phyloP scores from a whole-genome alignment of 2,888 invertebrate genomes.

The Hipparchia sbordonii region DNA sequence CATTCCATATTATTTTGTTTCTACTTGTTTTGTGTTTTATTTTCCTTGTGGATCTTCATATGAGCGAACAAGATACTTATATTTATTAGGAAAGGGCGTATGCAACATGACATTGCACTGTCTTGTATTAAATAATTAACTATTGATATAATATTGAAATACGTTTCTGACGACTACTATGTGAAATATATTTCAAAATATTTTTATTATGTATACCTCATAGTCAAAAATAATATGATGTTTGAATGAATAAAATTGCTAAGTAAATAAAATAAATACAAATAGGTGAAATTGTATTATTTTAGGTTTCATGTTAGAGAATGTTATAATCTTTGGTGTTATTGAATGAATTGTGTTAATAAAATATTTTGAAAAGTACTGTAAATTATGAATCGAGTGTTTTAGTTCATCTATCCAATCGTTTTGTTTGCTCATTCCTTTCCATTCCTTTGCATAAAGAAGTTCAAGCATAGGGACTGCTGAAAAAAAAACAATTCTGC shows the following conservation, averaged over 20 bases:
- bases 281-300: conserved; percentile 79
- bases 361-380: conserved; percentile 83
- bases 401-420: conserved; percentile 55
- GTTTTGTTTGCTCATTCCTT: conserved; percentile 35
- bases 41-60: conserved; percentile 68
- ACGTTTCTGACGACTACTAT: conserved; percentile 75
- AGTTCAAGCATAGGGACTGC: not conserved
- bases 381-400: conserved; percentile 74
- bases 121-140: conserved; percentile 59
- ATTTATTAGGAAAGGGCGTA: conserved; percentile 57
- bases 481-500: not conserved
- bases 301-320: conserved; percentile 83
- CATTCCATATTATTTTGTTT: conserved; percentile 90
- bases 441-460: not conserved
- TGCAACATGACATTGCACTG: conserved; percentile 69
- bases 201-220: conserved; percentile 81
- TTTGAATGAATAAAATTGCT: conserved; percentile 82
- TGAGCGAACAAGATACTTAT: conserved; percentile 57
- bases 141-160: conserved; percentile 52
- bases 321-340: conserved; percentile 84
- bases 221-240: conserved; percentile 72
- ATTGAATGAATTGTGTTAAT: conserved; percentile 85
- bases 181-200: conserved; percentile 71
- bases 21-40: conserved; percentile 80
- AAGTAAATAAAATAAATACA: conserved; percentile 68